A percentile compares a stretch with the other conserved stretches of the same genome.
These are phyloP conservation scores for Setophaga coronata DNA, from an alignment of 2,113 vertebrate genomes.

Conservation along the genomic window DNA sequence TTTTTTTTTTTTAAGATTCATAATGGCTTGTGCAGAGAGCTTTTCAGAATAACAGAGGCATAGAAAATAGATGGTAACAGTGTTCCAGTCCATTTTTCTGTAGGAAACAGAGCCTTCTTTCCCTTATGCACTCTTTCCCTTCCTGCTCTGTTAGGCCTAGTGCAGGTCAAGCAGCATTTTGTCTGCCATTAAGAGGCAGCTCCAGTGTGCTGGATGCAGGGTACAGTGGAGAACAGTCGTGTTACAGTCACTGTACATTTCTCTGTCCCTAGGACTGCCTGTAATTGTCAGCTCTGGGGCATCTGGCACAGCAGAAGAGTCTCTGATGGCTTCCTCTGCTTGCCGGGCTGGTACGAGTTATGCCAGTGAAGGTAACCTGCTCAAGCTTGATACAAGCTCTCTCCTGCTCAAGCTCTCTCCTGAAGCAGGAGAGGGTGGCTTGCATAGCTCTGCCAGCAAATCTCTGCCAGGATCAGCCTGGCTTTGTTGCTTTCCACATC, in stretches of 20 bases:
- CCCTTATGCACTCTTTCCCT: neutral
- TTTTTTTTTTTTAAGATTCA: neutral
- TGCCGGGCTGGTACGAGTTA: fast-evolving
- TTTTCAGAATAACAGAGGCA: neutral
- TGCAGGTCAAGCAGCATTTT: neutral
- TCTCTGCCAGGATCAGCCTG: neutral
- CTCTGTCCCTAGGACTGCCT: neutral
- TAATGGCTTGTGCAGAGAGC: neutral
- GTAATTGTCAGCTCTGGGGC: neutral
- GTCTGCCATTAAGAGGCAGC: neutral
- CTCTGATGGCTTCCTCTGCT: neutral
- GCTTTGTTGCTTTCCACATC: neutral
- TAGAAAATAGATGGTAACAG: neutral
- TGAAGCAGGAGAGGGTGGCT: neutral
- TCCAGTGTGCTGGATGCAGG: neutral
- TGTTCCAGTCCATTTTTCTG: neutral
- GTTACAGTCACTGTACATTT: neutral
- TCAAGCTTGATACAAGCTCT: neutral
- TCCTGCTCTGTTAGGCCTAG: neutral
- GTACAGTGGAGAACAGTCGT: neutral
- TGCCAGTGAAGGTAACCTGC: neutral
- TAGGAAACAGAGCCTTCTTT: neutral
- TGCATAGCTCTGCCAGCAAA: neutral
- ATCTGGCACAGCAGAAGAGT: neutral
- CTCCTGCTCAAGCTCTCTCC: neutral